These are phyloP conservation scores for Brienomyrus brachyistius DNA, from an alignment of 2,113 vertebrate genomes.

Conservation along the genomic window DNA sequence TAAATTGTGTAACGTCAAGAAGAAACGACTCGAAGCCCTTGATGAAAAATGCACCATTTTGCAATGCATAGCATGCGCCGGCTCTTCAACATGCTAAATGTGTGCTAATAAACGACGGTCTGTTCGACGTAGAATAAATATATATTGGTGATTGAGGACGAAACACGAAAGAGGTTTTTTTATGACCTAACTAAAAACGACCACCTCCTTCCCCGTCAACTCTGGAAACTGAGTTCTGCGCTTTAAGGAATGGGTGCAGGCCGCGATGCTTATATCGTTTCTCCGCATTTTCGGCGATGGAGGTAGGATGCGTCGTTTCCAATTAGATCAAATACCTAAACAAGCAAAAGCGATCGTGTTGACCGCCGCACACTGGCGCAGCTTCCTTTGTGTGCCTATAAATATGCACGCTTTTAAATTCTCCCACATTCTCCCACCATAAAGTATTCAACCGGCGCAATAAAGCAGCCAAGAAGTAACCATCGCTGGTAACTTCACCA, in stretches of 20 bases:
- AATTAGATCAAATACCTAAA: slow-evolving; percentile 14
- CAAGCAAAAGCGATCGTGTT: neutral
- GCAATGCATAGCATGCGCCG: neutral
- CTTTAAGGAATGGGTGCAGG: neutral
- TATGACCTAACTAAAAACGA: neutral
- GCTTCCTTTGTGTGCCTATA: neutral
- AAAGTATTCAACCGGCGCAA: neutral
- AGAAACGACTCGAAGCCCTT: neutral
- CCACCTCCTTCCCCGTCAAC: neutral
- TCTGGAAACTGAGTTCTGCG: neutral
- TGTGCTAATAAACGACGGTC: neutral
- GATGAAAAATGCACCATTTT: neutral
- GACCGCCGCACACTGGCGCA: neutral
- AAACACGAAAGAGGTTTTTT: neutral
- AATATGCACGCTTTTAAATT: neutral
- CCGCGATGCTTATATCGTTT: slow-evolving; percentile 7
- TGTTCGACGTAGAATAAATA: neutral
- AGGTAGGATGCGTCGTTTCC: neutral
- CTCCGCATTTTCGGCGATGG: slow-evolving; percentile 11
- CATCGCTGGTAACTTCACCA: neutral
- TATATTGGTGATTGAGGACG: neutral
- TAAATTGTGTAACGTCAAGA: neutral
- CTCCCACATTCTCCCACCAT: neutral
- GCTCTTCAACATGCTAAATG: neutral
- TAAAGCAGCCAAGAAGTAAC: neutral